Conservation (phyloP, 1,140 invertebrate species). For the Pogonognathellus flavescens region DNA sequence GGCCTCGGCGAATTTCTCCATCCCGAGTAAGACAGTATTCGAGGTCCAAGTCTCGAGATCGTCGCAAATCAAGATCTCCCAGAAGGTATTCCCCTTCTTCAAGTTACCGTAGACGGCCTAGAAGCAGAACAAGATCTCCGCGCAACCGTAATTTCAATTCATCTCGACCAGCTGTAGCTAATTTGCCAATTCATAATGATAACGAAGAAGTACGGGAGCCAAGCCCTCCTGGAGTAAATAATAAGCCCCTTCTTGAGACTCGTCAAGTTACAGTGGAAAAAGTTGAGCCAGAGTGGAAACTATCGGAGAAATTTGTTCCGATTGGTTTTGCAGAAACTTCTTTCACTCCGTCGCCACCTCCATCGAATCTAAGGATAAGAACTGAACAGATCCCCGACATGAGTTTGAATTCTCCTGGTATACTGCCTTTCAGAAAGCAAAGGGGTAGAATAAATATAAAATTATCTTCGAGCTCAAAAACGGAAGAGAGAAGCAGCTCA, state of each 20-base stretch:
- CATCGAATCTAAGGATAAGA: slow-evolving; percentile 3
- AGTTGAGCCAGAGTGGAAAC: slow-evolving; percentile 59
- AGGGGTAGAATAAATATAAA: slow-evolving; percentile 65
- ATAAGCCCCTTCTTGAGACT: neutral
- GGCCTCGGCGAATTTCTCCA: neutral
- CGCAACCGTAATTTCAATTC: slow-evolving; percentile 17
- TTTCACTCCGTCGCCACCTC: neutral
- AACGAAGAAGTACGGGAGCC: slow-evolving; percentile 45
- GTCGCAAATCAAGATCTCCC: slow-evolving; percentile 18
- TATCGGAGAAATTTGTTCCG: slow-evolving; percentile 60
- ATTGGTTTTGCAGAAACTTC: slow-evolving; percentile 35
- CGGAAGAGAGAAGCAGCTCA: slow-evolving; percentile 56
- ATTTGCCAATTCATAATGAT: neutral
- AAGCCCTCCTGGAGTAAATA: slow-evolving; percentile 48
- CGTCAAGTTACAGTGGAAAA: slow-evolving; percentile 15
- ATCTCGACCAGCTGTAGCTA: slow-evolving; percentile 25
- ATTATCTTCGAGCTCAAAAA: slow-evolving; percentile 61
- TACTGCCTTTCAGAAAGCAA: slow-evolving; percentile 58
- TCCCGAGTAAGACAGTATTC: neutral
- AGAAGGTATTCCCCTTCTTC: slow-evolving; percentile 21
- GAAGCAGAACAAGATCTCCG: slow-evolving; percentile 35
- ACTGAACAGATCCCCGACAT: neutral
- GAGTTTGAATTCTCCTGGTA: neutral
- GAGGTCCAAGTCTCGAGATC: neutral
- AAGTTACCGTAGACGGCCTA: slow-evolving; percentile 4